Evolutionary conservation across 2,113 vertebrate genomes (phyloP).

Genomic region (Prolemur simus): DNA sequence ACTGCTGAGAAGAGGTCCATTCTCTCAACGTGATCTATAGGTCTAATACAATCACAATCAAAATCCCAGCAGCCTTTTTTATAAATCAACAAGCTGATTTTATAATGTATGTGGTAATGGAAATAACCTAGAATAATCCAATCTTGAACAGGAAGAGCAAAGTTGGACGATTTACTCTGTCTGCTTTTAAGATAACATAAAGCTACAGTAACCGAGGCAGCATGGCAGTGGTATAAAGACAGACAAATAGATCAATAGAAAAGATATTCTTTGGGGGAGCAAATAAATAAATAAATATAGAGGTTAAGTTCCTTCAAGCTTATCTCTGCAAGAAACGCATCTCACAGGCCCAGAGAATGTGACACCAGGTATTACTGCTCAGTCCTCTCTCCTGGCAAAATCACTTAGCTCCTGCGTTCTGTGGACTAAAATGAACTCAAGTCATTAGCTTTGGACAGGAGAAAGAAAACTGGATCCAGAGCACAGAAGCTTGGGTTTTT

Average conservation of each 20-base stretch:
- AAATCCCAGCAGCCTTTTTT: not conserved
- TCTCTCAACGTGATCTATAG: not conserved
- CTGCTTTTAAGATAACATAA: not conserved
- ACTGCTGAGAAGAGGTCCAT: not conserved
- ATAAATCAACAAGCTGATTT: not conserved
- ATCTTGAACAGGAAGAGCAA: not conserved
- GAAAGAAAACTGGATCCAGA: not conserved
- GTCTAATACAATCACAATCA: not conserved
- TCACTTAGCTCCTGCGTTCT: not conserved
- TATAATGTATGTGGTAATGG: not conserved
- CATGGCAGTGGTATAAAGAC: not conserved
- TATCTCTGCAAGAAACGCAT: not conserved
- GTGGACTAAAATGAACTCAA: conserved; percentile 15
- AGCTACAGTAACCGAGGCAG: not conserved
- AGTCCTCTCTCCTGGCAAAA: not conserved
- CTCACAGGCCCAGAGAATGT: not conserved
- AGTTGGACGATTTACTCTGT: not conserved
- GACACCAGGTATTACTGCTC: not conserved
- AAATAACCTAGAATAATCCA: not conserved
- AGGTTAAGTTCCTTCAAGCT: not conserved
- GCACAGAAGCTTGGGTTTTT: not conserved
- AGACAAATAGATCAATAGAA: not conserved
- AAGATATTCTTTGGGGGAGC: not conserved
- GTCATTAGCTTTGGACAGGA: not conserved
- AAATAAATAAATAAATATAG: not conserved